Evolutionary conservation across 2,888 invertebrate species (phyloP).

Genomic region (Heliconius erato): DNA sequence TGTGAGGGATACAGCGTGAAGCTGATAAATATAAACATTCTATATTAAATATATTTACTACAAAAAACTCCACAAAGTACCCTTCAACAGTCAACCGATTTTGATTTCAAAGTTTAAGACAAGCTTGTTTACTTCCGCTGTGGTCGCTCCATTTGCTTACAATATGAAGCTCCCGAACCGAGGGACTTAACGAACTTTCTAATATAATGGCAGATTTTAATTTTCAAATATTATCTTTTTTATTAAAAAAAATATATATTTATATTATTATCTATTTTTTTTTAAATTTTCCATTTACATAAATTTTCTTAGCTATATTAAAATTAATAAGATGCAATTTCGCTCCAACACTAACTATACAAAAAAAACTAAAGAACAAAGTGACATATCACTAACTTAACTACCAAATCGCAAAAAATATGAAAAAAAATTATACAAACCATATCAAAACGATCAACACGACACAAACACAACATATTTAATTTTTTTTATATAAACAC

Average conservation of each 20-base stretch:
- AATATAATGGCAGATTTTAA: constrained; percentile 1
- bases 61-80: not conserved
- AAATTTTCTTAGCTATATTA: not conserved
- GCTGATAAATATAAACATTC: not conserved
- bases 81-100: not conserved
- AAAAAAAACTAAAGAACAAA: not conserved
- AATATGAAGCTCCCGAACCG: not conserved
- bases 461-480: constrained; percentile 44
- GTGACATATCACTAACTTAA: not conserved
- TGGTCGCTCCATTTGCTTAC: constrained; percentile 21
- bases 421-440: constrained; percentile 8
- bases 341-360: not conserved
- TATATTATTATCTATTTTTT: not conserved
- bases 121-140: constrained; percentile 33
- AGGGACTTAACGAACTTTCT: constrained; percentile 5
- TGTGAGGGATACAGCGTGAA: not conserved
- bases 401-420: not conserved
- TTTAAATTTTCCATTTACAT: not conserved
- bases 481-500: constrained; percentile 29
- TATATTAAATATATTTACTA: not conserved
- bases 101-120: constrained; percentile 26
- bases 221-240: not conserved
- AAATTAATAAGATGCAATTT: not conserved
- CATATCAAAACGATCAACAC: constrained; percentile 36
- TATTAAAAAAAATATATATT: not conserved